Percentiles rank a stretch among this genome's conserved stretches.
Conservation (phyloP, 2,113 vertebrate species). For the Aplodontia rufa region DNA sequence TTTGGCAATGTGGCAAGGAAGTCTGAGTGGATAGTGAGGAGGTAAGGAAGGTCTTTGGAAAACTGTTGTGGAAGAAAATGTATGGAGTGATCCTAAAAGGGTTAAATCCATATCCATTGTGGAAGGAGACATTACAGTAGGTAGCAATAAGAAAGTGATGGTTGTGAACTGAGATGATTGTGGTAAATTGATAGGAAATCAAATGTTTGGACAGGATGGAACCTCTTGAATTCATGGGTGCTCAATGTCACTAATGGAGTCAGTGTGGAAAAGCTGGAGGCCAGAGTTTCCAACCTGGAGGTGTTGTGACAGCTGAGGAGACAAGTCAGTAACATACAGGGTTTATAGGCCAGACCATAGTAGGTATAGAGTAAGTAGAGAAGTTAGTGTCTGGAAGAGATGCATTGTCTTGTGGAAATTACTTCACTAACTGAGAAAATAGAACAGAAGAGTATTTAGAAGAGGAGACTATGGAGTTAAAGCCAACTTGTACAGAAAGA, state of each 20-base stretch:
- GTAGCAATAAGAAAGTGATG: too few species aligned
- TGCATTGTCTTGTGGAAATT: background rate
- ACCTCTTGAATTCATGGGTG: background rate
- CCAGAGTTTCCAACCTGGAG: background rate
- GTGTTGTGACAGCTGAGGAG: background rate
- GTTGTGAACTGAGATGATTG: accelerated
- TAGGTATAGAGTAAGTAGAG: background rate
- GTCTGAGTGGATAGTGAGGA: accelerated
- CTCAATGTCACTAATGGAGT: background rate
- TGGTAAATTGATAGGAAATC: background rate
- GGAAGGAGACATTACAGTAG: background rate
- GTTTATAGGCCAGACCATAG: background rate
- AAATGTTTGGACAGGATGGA: background rate
- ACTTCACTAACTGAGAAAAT: background rate
- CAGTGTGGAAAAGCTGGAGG: background rate
- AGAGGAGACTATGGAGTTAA: background rate
- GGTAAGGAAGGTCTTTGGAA: background rate
- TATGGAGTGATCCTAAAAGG: accelerated
- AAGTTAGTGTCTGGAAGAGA: background rate
- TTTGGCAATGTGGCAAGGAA: background rate
- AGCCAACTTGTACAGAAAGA: background rate
- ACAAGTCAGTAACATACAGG: background rate
- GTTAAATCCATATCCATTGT: background rate
- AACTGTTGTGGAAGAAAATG: background rate
- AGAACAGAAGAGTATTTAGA: background rate